phyloP scores from a whole-genome alignment of 2,113 vertebrate species.

The Myrmecophaga tridactyla region DNA sequence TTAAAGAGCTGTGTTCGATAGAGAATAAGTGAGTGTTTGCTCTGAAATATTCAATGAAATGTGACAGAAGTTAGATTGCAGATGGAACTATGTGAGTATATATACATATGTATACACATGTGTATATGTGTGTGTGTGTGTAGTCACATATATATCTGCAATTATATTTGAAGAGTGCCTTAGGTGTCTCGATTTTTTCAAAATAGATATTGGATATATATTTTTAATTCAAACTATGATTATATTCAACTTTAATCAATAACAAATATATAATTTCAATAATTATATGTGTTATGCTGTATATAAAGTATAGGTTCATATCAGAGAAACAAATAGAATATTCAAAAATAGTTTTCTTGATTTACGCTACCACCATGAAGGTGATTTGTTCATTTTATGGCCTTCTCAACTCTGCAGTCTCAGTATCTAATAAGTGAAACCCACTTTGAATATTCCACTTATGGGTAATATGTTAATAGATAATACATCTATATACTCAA shows the following conservation, averaged over 20 bases:
- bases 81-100: background rate
- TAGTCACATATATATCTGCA: background rate
- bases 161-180: background rate
- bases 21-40: background rate
- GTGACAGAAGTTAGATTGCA: background rate
- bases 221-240: background rate
- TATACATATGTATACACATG: background rate
- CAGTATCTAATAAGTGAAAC: background rate
- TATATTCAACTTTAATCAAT: background rate
- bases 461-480: background rate
- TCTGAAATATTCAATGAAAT: background rate
- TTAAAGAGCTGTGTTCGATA: background rate
- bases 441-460: background rate
- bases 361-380: background rate
- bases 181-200: background rate
- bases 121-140: background rate
- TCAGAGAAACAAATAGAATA: background rate
- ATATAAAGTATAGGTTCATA: background rate
- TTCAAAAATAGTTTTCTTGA: background rate
- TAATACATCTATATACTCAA: background rate
- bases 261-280: background rate
- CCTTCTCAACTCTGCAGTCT: background rate
- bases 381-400: background rate
- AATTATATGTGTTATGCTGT: background rate
- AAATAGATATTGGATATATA: background rate